Conservation (phyloP, 2,888 invertebrate species). For the Gari tellinella region DNA sequence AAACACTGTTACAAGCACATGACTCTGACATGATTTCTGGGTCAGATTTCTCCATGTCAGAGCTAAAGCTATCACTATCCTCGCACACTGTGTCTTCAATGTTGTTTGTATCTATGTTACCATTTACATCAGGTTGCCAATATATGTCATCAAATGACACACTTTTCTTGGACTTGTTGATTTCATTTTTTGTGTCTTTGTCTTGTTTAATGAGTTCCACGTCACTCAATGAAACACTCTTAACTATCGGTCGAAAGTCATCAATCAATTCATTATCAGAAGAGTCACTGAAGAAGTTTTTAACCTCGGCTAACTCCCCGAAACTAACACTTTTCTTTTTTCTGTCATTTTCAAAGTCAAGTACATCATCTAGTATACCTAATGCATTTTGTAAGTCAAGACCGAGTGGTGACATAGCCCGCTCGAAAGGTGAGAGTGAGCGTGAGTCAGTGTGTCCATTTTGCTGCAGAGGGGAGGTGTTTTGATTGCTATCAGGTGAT, state of each 20-base stretch:
- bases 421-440: conserved; percentile 49
- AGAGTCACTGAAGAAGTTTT: conserved; percentile 54
- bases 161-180: conserved; percentile 47
- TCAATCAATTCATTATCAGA: conserved; percentile 46
- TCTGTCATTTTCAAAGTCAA: conserved; percentile 52
- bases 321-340: conserved; percentile 60
- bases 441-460: conserved; percentile 21
- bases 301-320: conserved; percentile 51
- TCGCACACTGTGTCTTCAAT: conserved; percentile 13
- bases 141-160: conserved; percentile 38
- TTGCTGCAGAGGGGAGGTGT: conserved; percentile 1
- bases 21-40: conserved; percentile 11
- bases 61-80: conserved; percentile 41
- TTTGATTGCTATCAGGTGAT: conserved; percentile 1
- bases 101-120: conserved; percentile 5
- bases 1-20: conserved; percentile 39
- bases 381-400: conserved; percentile 60
- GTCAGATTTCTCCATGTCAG: conserved; percentile 23
- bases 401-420: conserved; percentile 43
- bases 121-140: no score
- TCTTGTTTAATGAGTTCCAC: conserved; percentile 37
- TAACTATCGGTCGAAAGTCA: conserved; percentile 32
- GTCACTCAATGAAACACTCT: conserved; percentile 32
- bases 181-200: conserved; percentile 39
- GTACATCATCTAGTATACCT: conserved; percentile 60